Evolutionary conservation across 2,113 vertebrate species (phyloP).

Genomic region (pig (Sus scrofa)): DNA sequence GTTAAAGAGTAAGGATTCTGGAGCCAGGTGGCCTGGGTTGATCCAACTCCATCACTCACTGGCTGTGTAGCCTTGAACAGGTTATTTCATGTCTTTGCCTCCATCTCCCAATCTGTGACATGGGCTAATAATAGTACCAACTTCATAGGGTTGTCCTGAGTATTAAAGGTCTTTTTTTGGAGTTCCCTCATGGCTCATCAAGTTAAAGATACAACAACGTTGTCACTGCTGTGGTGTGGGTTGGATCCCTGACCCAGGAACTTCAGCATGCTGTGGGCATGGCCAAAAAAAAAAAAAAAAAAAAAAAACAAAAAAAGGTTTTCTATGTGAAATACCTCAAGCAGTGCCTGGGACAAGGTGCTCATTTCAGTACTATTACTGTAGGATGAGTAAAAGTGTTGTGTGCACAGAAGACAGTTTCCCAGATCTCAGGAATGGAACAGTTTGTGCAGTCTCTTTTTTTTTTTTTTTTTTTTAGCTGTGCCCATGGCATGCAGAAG

Average conservation of each 20-base stretch:
- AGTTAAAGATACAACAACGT: too few relatives aligned
- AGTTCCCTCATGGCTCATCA: too few relatives aligned
- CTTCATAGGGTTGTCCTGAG: not conserved
- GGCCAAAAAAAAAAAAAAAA: too few relatives aligned
- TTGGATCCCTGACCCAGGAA: too few relatives aligned
- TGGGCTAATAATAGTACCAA: not conserved
- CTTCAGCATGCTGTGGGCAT: too few relatives aligned
- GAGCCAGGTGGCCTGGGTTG: not conserved
- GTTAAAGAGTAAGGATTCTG: not conserved
- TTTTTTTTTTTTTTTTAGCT: too few relatives aligned
- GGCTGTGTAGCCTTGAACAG: not conserved
- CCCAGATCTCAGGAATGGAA: slow-evolving; percentile 32
- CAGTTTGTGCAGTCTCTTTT: not conserved
- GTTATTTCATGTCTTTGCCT: not conserved
- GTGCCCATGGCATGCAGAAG: too few relatives aligned
- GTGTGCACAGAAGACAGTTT: not conserved
- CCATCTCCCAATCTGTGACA: slow-evolving; percentile 5
- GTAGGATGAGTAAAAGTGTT: not conserved
- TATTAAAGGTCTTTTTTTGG: not conserved
- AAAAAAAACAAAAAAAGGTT: too few relatives aligned
- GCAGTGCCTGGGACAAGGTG: not conserved
- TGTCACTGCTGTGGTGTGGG: too few relatives aligned
- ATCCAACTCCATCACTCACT: not conserved
- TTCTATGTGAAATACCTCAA: not conserved
- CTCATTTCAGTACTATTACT: not conserved